Conservation (phyloP, 2,888 invertebrate species). For the Platerodrilus igneus region DNA sequence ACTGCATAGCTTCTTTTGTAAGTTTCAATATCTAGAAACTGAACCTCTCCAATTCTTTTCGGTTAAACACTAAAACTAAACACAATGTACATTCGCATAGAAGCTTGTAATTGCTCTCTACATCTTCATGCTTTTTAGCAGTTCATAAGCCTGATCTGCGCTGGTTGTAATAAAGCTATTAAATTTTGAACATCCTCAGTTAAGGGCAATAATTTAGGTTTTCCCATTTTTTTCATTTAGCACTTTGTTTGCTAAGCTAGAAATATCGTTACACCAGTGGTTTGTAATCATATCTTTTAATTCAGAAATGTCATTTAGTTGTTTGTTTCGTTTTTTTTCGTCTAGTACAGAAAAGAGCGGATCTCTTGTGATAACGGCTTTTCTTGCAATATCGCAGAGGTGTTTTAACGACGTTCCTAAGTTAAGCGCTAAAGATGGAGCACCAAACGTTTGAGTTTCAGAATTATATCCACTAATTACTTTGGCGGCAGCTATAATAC, state of each 20-base stretch:
- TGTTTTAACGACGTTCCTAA: no score
- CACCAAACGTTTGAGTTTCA: no score
- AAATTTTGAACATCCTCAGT: slow-evolving; percentile 14
- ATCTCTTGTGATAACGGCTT: background rate
- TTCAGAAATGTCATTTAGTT: background rate
- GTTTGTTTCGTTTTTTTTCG: background rate
- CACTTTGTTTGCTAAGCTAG: background rate
- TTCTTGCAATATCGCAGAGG: no score
- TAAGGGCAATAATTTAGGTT: slow-evolving; percentile 5
- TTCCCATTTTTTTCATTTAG: background rate
- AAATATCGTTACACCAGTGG: background rate
- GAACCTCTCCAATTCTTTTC: slow-evolving; percentile 12
- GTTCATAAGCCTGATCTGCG: slow-evolving; percentile 10
- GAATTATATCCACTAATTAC: no score
- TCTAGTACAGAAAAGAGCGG: background rate
- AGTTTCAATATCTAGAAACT: slow-evolving; percentile 12
- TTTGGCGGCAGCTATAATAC: no score
- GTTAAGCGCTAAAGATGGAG: no score
- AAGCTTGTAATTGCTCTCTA: slow-evolving; percentile 13
- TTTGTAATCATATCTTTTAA: background rate
- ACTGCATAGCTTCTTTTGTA: slow-evolving; percentile 5
- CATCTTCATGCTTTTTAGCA: slow-evolving; percentile 5
- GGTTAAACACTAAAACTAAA: slow-evolving; percentile 11
- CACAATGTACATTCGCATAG: slow-evolving; percentile 8
- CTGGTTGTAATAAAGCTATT: slow-evolving; percentile 8